These are phyloP conservation scores for Chironomus tentans DNA, from an alignment of 2,888 invertebrate genomes.

Conservation along the genomic window DNA sequence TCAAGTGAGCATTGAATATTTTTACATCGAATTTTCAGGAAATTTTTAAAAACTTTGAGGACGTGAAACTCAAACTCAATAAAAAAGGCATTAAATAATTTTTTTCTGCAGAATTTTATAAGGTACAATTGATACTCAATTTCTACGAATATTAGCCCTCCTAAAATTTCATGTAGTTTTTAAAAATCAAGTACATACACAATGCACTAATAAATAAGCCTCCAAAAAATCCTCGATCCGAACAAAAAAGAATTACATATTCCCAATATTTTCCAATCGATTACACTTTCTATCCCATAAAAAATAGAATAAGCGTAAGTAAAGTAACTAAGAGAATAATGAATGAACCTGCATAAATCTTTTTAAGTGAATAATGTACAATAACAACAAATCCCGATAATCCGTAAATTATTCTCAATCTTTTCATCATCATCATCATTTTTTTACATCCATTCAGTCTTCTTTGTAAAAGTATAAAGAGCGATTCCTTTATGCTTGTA, in stretches of 20 bases:
- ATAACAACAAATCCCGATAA: constrained; percentile 22
- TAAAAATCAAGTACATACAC: no score
- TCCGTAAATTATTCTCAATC: constrained; percentile 24
- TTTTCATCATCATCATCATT: background rate
- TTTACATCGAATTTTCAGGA: no score
- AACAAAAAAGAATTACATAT: background rate
- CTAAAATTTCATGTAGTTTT: no score
- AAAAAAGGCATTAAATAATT: no score
- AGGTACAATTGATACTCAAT: no score
- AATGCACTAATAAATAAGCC: no score
- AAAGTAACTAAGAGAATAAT: background rate
- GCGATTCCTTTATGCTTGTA: background rate
- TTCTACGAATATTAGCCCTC: no score
- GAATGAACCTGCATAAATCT: constrained; percentile 26
- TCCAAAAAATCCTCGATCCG: no score
- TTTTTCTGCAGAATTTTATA: no score
- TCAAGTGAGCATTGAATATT: no score
- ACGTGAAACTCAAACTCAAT: no score
- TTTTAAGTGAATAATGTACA: constrained; percentile 8
- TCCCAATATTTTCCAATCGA: background rate
- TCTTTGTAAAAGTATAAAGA: background rate
- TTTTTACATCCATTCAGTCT: background rate
- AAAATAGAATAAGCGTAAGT: background rate
- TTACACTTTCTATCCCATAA: background rate
- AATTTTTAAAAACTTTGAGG: no score